These are phyloP conservation scores for Alloscopus bannaensis DNA, from an alignment of 2,888 invertebrate species.

Conservation along the genomic window DNA sequence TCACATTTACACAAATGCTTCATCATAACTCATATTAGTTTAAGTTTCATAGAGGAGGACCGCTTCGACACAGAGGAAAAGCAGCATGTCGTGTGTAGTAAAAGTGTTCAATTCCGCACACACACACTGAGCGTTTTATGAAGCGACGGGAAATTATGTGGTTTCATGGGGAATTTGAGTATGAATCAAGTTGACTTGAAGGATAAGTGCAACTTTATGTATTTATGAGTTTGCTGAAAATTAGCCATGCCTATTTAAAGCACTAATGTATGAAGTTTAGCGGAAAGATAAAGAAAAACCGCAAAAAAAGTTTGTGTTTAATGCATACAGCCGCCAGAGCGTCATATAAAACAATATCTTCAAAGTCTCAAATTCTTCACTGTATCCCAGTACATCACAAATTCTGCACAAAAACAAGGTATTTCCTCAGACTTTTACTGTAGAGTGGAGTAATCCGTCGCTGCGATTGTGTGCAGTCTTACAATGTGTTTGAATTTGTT, in stretches of 20 bases:
- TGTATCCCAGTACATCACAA: constrained; percentile 49
- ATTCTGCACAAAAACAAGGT: constrained; percentile 41
- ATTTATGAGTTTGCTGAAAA: constrained; percentile 59
- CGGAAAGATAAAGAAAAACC: neutral
- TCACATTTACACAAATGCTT: neutral
- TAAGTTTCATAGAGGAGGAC: no score
- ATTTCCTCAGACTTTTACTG: no score
- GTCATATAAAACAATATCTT: no score
- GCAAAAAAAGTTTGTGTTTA: neutral
- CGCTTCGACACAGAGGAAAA: no score
- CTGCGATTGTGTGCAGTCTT: no score
- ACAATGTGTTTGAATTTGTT: no score
- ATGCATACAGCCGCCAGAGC: constrained; percentile 2
- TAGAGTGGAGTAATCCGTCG: no score
- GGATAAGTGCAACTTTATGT: constrained; percentile 10
- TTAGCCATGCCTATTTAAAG: constrained; percentile 48
- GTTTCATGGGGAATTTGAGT: constrained; percentile 23
- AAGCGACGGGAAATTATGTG: neutral
- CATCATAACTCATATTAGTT: neutral
- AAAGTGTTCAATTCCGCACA: no score
- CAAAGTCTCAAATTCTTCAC: constrained; percentile 20
- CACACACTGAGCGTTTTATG: neutral
- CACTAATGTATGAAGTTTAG: neutral
- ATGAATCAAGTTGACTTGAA: neutral
- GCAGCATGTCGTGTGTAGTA: no score